phyloP scores from a whole-genome alignment of 2,797 vertebrate species.

The Tapera naevia region DNA sequence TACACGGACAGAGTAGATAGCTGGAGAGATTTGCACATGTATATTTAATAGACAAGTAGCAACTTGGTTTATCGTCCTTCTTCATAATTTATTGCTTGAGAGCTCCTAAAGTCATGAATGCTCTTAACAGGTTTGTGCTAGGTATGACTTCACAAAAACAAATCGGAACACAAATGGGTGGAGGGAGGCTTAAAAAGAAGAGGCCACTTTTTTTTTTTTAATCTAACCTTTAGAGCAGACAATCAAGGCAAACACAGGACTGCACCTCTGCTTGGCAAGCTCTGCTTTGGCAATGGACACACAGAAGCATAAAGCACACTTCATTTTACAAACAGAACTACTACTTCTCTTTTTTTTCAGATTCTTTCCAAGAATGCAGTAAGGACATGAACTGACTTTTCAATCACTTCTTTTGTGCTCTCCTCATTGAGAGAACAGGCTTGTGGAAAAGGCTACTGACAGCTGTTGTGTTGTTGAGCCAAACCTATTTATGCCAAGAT shows the following conservation, averaged over 20 bases:
- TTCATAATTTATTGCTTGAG: background rate
- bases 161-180: background rate
- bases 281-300: background rate
- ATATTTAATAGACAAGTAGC: background rate
- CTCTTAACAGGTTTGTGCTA: background rate
- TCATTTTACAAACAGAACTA: background rate
- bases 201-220: background rate
- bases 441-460: background rate
- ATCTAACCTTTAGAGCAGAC: background rate
- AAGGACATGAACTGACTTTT: background rate
- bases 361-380: conserved; percentile 24
- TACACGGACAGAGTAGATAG: background rate
- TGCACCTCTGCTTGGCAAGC: background rate
- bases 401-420: background rate
- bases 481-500: conserved; percentile 8
- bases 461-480: conserved; percentile 22
- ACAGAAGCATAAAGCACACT: background rate
- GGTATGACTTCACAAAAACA: background rate
- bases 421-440: background rate
- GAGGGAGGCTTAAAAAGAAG: background rate
- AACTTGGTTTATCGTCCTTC: background rate
- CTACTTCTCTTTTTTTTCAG: background rate
- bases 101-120: background rate
- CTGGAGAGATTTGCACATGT: background rate
- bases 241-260: background rate